These are phyloP conservation scores for Ophonus ardosiacus DNA, from an alignment of 2,888 invertebrate species.

Conservation along the genomic window DNA sequence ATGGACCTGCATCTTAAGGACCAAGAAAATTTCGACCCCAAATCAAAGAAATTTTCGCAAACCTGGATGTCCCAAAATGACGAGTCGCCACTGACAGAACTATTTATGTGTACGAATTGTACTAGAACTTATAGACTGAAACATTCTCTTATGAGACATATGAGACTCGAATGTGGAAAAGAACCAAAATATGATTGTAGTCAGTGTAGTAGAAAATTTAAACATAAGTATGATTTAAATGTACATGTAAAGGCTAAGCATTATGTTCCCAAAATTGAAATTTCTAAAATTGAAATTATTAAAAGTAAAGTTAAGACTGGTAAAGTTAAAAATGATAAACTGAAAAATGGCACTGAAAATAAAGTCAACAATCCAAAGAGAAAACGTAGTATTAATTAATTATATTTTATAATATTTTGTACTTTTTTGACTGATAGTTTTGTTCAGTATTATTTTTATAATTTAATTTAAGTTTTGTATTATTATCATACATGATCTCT, in stretches of 20 bases:
- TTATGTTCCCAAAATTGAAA: constrained; percentile 9
- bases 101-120: constrained; percentile 74
- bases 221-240: constrained; percentile 76
- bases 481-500: background rate
- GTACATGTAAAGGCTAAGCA: constrained; percentile 75
- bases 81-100: constrained; percentile 68
- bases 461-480: background rate
- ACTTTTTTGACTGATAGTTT: constrained; percentile 16
- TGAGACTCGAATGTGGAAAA: constrained; percentile 74
- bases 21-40: constrained; percentile 54
- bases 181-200: constrained; percentile 72
- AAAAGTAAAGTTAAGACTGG: background rate
- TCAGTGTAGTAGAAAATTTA: constrained; percentile 73
- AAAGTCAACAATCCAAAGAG: constrained; percentile 13
- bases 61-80: constrained; percentile 42
- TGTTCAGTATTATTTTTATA: constrained; percentile 24
- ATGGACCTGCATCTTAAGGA: constrained; percentile 19
- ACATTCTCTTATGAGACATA: constrained; percentile 73
- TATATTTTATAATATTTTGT: constrained; percentile 31
- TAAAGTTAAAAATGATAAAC: background rate
- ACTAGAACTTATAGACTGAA: constrained; percentile 74
- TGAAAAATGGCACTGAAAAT: background rate
- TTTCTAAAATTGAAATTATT: background rate
- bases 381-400: constrained; percentile 45
- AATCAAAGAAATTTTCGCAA: constrained; percentile 31